A percentile compares a stretch with the other conserved stretches of the same genome.
phyloP scores from a whole-genome alignment of 2,888 invertebrate genomes.

The Stenurella melanura region DNA sequence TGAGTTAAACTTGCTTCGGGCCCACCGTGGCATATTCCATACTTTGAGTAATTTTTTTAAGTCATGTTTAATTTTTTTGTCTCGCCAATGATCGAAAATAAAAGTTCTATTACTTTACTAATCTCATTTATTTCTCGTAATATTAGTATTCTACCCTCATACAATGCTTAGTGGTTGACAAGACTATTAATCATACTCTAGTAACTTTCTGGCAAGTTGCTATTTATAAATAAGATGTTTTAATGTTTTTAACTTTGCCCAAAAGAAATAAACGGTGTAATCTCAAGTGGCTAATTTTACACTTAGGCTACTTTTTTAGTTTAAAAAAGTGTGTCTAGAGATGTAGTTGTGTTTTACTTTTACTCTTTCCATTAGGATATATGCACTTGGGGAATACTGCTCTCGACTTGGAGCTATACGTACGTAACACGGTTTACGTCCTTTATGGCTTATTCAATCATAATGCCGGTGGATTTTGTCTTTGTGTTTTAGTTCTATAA shows the following conservation, averaged over 20 bases:
- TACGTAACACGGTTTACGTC: background rate
- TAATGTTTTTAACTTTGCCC: background rate
- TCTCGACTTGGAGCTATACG: constrained; percentile 1
- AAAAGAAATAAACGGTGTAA: background rate
- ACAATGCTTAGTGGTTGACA: background rate
- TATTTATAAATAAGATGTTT: background rate
- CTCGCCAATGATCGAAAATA: background rate
- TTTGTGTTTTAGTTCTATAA: background rate
- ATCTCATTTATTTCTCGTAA: background rate
- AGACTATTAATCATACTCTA: background rate
- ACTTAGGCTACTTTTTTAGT: background rate
- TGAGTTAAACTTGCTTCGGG: too few relatives aligned
- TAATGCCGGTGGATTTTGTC: background rate
- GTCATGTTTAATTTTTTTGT: too few relatives aligned
- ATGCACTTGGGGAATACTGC: background rate
- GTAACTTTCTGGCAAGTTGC: background rate
- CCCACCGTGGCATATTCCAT: too few relatives aligned
- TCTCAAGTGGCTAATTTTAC: background rate
- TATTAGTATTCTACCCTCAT: background rate
- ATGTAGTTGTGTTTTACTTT: background rate
- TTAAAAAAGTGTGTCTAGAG: background rate
- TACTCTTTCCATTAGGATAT: background rate
- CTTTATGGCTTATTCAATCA: constrained; percentile 7
- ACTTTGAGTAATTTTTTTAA: too few relatives aligned
- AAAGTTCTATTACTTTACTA: background rate